phyloP scores from a whole-genome alignment of 2,888 invertebrate species.

The Leistus spinibarbis region DNA sequence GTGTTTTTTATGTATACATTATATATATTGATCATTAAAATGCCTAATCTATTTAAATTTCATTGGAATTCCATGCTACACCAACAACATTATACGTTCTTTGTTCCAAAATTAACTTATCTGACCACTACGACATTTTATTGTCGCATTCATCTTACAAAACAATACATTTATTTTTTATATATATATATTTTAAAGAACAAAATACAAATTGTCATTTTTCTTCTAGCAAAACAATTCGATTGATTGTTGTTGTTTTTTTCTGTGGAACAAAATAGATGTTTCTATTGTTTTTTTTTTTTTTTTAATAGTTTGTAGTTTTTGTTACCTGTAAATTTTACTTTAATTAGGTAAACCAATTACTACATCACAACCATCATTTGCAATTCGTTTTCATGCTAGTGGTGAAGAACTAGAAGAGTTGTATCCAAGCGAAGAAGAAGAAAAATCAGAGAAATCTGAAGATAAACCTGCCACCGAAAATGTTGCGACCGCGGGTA shows the following conservation, averaged over 20 bases:
- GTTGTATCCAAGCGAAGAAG: slow-evolving; percentile 67
- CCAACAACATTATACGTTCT: too few species aligned
- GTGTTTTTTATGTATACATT: too few species aligned
- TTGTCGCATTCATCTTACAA: not conserved
- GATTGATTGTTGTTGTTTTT: not conserved
- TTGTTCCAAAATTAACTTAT: too few species aligned
- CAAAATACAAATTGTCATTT: too few species aligned
- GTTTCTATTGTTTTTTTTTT: not conserved
- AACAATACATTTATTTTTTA: too few species aligned
- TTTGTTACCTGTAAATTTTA: slow-evolving; percentile 10
- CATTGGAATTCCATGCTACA: too few species aligned
- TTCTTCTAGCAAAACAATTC: not conserved
- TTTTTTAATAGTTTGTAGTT: slow-evolving; percentile 3
- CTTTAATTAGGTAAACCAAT: slow-evolving; percentile 53
- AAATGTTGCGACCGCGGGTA: slow-evolving; percentile 49
- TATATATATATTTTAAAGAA: too few species aligned
- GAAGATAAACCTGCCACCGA: slow-evolving; percentile 47
- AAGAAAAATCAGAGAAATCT: slow-evolving; percentile 49
- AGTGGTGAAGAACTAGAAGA: slow-evolving; percentile 78
- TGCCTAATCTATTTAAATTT: too few species aligned
- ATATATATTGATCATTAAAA: too few species aligned
- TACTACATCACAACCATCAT: slow-evolving; percentile 57
- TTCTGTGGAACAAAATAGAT: not conserved
- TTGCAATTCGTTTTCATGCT: slow-evolving; percentile 76
- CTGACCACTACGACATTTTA: too few species aligned